These are phyloP conservation scores for Crotalus tigris DNA, from an alignment of 2,113 vertebrate genomes.

Conservation along the genomic window DNA sequence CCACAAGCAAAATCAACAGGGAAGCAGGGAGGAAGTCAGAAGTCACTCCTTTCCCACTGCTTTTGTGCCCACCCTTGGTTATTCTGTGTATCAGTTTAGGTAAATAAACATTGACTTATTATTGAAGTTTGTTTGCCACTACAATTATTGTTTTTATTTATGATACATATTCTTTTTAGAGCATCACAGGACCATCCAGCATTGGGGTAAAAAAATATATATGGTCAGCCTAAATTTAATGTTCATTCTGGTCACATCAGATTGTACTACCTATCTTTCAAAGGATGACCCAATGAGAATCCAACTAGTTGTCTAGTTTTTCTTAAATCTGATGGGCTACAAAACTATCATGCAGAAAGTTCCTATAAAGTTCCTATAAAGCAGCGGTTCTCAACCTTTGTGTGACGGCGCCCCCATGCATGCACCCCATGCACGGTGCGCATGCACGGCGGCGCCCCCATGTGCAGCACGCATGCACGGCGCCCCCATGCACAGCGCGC, in stretches of 20 bases:
- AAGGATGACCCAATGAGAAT: background rate
- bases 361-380: background rate
- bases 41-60: background rate
- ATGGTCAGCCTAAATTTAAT: background rate
- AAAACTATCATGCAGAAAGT: background rate
- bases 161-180: background rate
- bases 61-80: background rate
- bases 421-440: no score
- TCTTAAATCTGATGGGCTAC: background rate
- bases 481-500: no score
- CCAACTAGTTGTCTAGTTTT: background rate
- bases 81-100: background rate
- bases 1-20: background rate
- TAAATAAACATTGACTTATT: background rate
- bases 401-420: no score
- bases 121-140: background rate
- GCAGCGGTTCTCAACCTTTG: no score
- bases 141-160: background rate
- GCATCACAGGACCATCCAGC: background rate
- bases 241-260: background rate
- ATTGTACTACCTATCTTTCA: background rate
- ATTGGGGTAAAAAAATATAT: background rate
- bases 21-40: background rate
- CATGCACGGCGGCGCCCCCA: no score
- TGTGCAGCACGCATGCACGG: no score